phyloP scores from a whole-genome alignment of 1,140 invertebrate species.

The Drosophila orena region DNA sequence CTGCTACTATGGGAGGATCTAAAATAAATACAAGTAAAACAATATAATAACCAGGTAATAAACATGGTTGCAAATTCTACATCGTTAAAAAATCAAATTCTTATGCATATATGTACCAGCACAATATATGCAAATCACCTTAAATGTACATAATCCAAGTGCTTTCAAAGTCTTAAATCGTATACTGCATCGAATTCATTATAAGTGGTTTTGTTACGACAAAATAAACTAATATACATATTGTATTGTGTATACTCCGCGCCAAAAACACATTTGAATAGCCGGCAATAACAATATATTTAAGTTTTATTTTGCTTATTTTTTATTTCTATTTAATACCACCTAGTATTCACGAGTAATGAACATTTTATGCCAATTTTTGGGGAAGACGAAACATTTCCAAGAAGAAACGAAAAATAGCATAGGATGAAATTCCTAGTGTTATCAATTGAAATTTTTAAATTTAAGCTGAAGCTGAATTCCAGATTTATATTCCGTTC shows the following conservation, averaged over 20 bases:
- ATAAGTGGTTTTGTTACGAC: not conserved
- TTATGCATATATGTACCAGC: not conserved
- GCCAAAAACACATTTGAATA: not conserved
- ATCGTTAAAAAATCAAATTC: not conserved
- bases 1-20: slow-evolving; percentile 92
- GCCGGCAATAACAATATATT: not conserved
- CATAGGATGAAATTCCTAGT: not conserved
- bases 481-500: not conserved
- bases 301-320: no score
- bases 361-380: not conserved
- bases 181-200: not conserved
- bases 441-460: not conserved
- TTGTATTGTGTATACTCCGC: not conserved
- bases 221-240: not conserved
- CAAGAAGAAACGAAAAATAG: not conserved
- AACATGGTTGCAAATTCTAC: not conserved
- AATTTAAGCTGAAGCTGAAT: no score
- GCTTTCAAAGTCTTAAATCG: not conserved
- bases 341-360: not conserved
- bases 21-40: slow-evolving; percentile 14
- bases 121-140: not conserved
- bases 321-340: not conserved
- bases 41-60: not conserved
- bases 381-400: no score
- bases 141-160: not conserved